These are phyloP conservation scores for Philereme vetulata DNA, from an alignment of 2,888 invertebrate species.

Conservation along the genomic window DNA sequence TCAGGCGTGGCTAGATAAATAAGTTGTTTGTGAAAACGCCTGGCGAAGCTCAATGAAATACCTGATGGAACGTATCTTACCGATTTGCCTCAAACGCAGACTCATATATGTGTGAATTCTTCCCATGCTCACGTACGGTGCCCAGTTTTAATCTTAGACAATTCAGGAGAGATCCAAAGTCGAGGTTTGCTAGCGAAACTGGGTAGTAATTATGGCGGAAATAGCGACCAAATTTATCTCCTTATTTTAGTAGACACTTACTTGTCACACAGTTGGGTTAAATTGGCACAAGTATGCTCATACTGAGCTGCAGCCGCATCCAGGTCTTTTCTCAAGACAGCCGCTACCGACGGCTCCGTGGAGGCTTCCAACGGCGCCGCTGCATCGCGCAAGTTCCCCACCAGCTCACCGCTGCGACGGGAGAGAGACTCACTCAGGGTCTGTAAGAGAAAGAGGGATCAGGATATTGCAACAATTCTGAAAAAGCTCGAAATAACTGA, in stretches of 20 bases:
- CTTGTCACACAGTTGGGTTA: constrained; percentile 89
- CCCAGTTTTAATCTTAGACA: too few species aligned
- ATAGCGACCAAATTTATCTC: too few species aligned
- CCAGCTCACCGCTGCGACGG: constrained; percentile 89
- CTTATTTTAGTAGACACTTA: constrained; percentile 40
- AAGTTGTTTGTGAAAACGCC: too few species aligned
- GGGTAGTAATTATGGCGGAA: too few species aligned
- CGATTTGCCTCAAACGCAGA: too few species aligned
- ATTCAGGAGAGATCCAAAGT: too few species aligned
- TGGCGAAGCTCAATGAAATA: too few species aligned
- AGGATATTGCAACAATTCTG: neutral
- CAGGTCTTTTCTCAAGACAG: constrained; percentile 89
- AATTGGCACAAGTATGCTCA: constrained; percentile 90
- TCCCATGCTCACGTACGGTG: too few species aligned
- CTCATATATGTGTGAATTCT: too few species aligned
- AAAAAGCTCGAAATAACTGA: neutral
- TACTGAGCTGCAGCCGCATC: constrained; percentile 91
- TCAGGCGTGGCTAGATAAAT: too few species aligned
- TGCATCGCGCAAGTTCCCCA: constrained; percentile 87
- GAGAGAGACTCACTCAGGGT: constrained; percentile 90
- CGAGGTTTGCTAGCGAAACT: too few species aligned
- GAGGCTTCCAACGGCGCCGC: constrained; percentile 89
- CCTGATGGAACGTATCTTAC: too few species aligned
- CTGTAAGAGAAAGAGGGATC: constrained; percentile 63
- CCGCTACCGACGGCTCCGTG: constrained; percentile 88